Conservation (phyloP, 2,797 vertebrate genomes). For the Clarias pachynema region DNA sequence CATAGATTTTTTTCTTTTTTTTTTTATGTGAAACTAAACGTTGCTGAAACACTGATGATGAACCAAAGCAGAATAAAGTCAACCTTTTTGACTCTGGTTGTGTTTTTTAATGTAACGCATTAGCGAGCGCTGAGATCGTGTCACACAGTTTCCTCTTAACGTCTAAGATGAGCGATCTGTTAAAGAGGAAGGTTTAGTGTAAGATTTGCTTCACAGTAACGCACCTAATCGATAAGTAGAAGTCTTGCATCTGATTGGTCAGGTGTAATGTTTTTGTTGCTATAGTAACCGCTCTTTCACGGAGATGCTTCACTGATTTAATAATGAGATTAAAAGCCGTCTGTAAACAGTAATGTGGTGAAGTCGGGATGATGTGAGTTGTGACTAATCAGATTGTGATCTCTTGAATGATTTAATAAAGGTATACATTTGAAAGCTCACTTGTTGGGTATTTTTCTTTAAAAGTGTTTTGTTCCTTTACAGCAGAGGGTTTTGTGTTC, state of each 20-base stretch:
- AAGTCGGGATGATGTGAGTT: not conserved
- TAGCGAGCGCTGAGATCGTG: no score
- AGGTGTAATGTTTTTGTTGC: not conserved
- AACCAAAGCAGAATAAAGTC: no score
- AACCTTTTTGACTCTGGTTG: no score
- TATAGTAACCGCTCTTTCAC: no score
- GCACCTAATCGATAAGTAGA: not conserved
- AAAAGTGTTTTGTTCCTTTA: not conserved
- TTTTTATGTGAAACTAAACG: not conserved
- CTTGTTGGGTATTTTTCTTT: not conserved
- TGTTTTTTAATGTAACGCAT: no score
- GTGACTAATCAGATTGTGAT: not conserved
- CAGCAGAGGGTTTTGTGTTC: not conserved
- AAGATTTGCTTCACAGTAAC: no score
- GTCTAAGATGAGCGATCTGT: no score
- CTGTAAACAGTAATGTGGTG: no score
- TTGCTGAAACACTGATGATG: not conserved
- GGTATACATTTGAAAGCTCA: not conserved
- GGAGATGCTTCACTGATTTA: no score
- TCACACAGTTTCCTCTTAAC: no score
- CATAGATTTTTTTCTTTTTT: not conserved
- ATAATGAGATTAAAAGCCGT: no score
- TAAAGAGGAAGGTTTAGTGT: no score
- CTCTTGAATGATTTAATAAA: not conserved
- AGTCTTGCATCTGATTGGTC: not conserved